Evolutionary conservation across 2,888 invertebrate species (phyloP), one percentile per base, ranked within the genome.

Genomic region (Synergus japonicus): DNA sequence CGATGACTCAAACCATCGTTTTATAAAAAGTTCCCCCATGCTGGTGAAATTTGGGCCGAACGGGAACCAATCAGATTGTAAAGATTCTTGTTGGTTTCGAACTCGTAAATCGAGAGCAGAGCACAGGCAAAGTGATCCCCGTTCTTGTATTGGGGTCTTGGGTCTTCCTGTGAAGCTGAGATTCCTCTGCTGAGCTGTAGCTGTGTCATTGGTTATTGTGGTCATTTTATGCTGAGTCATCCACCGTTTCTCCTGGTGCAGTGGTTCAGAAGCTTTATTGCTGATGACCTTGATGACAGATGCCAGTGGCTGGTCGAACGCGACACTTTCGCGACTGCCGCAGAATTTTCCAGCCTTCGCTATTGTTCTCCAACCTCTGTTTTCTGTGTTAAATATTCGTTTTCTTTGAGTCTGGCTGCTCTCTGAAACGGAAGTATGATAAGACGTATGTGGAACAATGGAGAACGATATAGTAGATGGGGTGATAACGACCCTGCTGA

Each of bases 161-260:
- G 76, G 60, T 80, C 85, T 87, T 89, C 89, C 88, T 86, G 86
- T 82, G 67, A 43, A 67, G 76, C 66, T 81, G 76, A 76, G 78
- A 89, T 89, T 84, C 83, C 82, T 83, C 60, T 76, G 83, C 85
- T 89, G 88, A 89, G 69, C 37, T 69, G 49, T 69, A 69, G 65
- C 41, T 43, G 44, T 46, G 87, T 89, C 87, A 89, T 82, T 85
- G 83, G 81, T 79, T 81, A 81, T 67, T 67, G 67, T 46, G 22
- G 67, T 46, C 67, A 67, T 73, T 73, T 73, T 73, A 29, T 29
- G 37, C 37, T 73, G 54, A 73, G 69, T 73, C 69, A 73, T 73
- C 49, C 69, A 22, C 4, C 49, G 54, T 46, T 37, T 49, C 29
- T 7, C 10, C 22, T 13, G 29, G 1, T 54, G 49, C 54, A 49